These are phyloP conservation scores for Sabatieria punctata DNA, from an alignment of 2,888 invertebrate genomes.

Conservation along the genomic window DNA sequence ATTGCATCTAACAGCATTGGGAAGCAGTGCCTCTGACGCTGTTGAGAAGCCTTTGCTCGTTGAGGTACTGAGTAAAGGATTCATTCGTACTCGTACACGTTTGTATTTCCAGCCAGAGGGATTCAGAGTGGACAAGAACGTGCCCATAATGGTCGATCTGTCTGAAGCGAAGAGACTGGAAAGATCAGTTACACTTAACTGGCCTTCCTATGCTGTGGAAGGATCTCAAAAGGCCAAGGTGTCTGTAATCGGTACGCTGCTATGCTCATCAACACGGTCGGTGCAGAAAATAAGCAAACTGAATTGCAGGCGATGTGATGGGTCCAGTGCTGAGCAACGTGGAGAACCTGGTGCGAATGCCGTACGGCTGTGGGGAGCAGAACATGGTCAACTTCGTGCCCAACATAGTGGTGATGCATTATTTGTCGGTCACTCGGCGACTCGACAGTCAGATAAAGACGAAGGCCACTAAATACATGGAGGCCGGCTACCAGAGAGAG, in stretches of 20 bases:
- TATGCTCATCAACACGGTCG: no score
- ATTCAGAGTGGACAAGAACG: slow-evolving; percentile 53
- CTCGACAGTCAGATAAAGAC: slow-evolving; percentile 46
- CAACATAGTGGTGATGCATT: slow-evolving; percentile 66
- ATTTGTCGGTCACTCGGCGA: slow-evolving; percentile 56
- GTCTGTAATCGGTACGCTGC: slow-evolving; percentile 43
- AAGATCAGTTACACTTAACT: slow-evolving; percentile 50
- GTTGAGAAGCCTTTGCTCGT: slow-evolving; percentile 55
- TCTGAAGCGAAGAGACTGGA: slow-evolving; percentile 36
- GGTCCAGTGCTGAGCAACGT: slow-evolving; percentile 61
- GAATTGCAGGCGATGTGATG: slow-evolving; percentile 55
- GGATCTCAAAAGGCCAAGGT: slow-evolving; percentile 56
- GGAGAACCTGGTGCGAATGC: slow-evolving; percentile 54
- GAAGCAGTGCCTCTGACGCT: slow-evolving; percentile 57
- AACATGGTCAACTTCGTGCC: slow-evolving; percentile 80
- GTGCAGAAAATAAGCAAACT: no score
- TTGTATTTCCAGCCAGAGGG: slow-evolving; percentile 50
- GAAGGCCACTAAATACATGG: slow-evolving; percentile 49
- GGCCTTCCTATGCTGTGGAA: slow-evolving; percentile 53
- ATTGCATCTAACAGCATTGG: slow-evolving; percentile 56
- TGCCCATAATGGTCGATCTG: slow-evolving; percentile 54
- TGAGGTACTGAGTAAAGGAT: no score
- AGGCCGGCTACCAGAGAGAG: slow-evolving; percentile 74
- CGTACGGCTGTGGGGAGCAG: slow-evolving; percentile 80
- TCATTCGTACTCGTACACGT: no score